Base-by-base conservation (phyloP, 2,888 invertebrate species). In the Limenitis camilla region DNA sequence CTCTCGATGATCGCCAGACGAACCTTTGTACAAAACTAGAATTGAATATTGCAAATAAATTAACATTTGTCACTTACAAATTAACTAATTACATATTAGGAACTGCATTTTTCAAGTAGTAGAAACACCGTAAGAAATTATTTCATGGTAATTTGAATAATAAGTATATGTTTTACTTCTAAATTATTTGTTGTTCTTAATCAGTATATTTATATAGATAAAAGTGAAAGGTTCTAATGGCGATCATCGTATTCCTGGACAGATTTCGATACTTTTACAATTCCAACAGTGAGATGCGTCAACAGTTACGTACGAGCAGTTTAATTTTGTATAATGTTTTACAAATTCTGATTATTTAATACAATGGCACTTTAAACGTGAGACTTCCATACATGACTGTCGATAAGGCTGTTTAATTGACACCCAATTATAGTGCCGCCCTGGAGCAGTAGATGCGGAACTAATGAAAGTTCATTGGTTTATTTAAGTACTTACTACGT, bases 381-480 rank as follows among this genome's bases (percentile, higher is more conserved):
- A 72, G 68, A 69, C 75, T 74, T 76, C 69, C 75, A 73, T 70
- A 71, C 45, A 74, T 71, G 68, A 67, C 73, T 69, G 76, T 66
- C 72, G 74, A 74, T 78, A 83, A 85, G 84, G 82, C 84, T 76
- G 65, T 65, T 63, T 84, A 86, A 86, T 85, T 85, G 84, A 85
- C 84, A 77, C 74, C 75, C 77, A 74, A 74, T 77, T 71, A 66
- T 65, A 66, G 57, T 53, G 59, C 59, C 67, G 69, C 66, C 68
- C 63, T 59, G 66, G 63, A 61, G 67, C 66, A 62, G 68, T 66
- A 71, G 69, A 71, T 75, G 79, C 70, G 70, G 68, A 69, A 73
- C 72, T 70, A 65, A 75, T 75, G 76, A 76, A 78, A 81, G 78
- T 74, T 71, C 75, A 71, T 71, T 66, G 61, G 65, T 59, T 59